A percentile compares a stretch with the other conserved stretches of the same genome.
These are phyloP conservation scores for Pocillopora meandrina DNA, from an alignment of 92 coral and sea anemone genomes.

Conservation along the genomic window DNA sequence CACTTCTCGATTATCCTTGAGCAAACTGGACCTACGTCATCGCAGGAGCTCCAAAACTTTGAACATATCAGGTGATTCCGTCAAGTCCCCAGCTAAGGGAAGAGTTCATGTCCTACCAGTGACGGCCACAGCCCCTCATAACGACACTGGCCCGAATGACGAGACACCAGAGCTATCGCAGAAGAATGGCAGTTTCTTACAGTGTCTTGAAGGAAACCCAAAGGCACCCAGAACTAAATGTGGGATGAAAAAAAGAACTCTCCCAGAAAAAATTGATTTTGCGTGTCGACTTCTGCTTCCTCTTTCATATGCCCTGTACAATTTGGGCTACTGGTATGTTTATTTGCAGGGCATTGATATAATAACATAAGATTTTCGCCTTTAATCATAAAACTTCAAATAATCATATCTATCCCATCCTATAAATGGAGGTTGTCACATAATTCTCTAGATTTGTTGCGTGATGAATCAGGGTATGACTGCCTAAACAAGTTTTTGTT, in stretches of 20 bases:
- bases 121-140: background rate
- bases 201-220: background rate
- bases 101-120: conserved; percentile 15
- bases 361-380: background rate
- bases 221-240: background rate
- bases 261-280: conserved; percentile 40
- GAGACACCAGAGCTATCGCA: background rate
- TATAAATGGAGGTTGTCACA: background rate
- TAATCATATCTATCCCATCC: background rate
- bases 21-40: background rate
- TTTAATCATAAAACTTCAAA: background rate
- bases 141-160: background rate
- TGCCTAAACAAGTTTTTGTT: no score
- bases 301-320: conserved; percentile 49
- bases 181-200: background rate
- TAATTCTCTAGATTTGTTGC: background rate
- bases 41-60: conserved; percentile 2
- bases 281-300: conserved; percentile 58
- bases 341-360: conserved; percentile 43
- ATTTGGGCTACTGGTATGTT: conserved; percentile 64
- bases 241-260: background rate
- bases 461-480: background rate
- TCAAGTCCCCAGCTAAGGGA: background rate
- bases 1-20: background rate
- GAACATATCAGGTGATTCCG: conserved; percentile 7